These are phyloP conservation scores for Sternarchorhynchus goeldii DNA, from an alignment of 2,797 vertebrate genomes.

Conservation along the genomic window DNA sequence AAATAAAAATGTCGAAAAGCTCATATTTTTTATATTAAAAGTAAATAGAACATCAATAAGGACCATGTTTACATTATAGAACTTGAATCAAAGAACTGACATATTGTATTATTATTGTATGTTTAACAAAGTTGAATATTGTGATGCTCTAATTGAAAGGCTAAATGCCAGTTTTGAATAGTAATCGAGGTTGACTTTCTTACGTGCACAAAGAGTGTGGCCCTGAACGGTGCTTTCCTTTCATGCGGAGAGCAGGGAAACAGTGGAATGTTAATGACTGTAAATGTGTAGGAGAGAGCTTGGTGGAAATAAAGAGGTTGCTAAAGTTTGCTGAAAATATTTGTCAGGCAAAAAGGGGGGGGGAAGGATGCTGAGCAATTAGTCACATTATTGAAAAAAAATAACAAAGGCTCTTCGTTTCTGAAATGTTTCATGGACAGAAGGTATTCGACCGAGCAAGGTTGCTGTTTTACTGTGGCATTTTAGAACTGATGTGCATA, in stretches of 20 bases:
- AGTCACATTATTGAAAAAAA: constrained; percentile 37
- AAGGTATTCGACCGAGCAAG: constrained; percentile 36
- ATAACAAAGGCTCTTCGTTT: constrained; percentile 25
- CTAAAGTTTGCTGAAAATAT: constrained; percentile 47
- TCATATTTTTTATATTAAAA: constrained; percentile 45
- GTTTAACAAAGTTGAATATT: constrained; percentile 41
- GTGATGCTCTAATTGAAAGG: constrained; percentile 48
- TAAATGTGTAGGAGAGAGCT: constrained; percentile 46
- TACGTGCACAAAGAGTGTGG: constrained; percentile 18
- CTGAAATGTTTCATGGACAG: constrained; percentile 23
- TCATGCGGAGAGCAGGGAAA: constrained; percentile 43
- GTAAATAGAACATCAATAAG: constrained; percentile 32
- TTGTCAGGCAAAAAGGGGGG: constrained; percentile 48
- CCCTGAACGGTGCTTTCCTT: constrained; percentile 34
- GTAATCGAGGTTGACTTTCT: constrained; percentile 57
- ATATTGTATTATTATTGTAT: constrained; percentile 41
- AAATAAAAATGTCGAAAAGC: constrained; percentile 39
- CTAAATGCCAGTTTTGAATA: constrained; percentile 50
- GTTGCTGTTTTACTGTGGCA: constrained; percentile 27
- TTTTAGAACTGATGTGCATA: not conserved
- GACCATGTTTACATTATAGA: constrained; percentile 30
- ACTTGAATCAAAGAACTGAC: constrained; percentile 19
- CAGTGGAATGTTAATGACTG: constrained; percentile 54
- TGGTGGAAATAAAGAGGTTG: constrained; percentile 45
- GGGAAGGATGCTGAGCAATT: constrained; percentile 37